Evolutionary conservation across 2,888 invertebrate genomes (phyloP), one percentile per base, ranked within the genome.

Genomic region (Xylota segnis): DNA sequence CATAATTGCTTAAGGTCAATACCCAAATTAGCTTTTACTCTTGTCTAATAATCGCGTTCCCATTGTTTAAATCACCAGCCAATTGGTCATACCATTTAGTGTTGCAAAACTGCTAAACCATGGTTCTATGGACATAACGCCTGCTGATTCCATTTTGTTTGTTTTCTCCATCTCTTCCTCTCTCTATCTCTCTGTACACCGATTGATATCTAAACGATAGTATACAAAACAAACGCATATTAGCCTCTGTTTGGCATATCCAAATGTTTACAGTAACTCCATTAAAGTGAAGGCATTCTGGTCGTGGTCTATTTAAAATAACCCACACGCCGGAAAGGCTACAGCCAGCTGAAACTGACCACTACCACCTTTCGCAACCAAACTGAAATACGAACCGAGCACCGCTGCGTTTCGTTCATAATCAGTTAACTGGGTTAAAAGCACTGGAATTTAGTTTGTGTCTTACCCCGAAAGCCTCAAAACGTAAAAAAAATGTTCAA

Each of bases 341-440:
- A 43, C 10, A 12, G n/a, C n/a, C 58, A 58, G 14, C 58, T 76
- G 52, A 71, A 82, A 82, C 86, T 86, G 86, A 86, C 86, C 86
- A 86, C 72, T 63, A 56, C 76, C 68, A 76, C 77, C 82, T 86
- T 82, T 86, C 86, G 86, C 68, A 86, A 81, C 47, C 10, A 34
- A 54, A 34, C 59, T 76, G 72, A 81, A 72, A 81, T 71, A 68
- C 61, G 74, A 81, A 40, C 61, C 75, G 71, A 56, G 61, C 32
- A 34, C 61, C 76, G 43, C 68, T 72, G 47, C 72, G 59, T 84
- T 84, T 81, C 71, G 70, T 63, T 61, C 77, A 77, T 87, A 87
- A 87, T 87, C 77, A 78, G 77, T 87, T 83, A 83, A 83, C 83
- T 87, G 83, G 87, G 87, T 87, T 87, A 87, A 83, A 68, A 83